These are phyloP conservation scores for Idaea aversata DNA, from an alignment of 2,888 invertebrate species.

Conservation along the genomic window DNA sequence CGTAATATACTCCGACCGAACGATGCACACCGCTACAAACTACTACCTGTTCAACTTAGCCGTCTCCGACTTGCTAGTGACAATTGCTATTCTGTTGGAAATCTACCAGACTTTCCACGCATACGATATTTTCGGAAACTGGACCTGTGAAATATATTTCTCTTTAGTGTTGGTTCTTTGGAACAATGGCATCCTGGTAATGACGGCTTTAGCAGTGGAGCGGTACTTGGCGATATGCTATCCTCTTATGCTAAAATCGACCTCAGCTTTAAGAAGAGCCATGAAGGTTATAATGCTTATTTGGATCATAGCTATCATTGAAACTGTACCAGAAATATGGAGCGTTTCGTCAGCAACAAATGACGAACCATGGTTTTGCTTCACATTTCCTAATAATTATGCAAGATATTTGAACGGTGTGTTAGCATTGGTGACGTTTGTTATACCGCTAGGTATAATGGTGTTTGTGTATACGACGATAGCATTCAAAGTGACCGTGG, in stretches of 20 bases:
- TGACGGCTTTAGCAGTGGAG: constrained; percentile 56
- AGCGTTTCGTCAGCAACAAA: constrained; percentile 42
- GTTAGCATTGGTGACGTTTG: constrained; percentile 46
- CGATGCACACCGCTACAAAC: constrained; percentile 67
- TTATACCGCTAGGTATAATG: constrained; percentile 53
- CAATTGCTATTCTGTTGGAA: constrained; percentile 53
- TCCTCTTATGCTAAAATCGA: constrained; percentile 44
- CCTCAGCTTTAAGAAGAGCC: constrained; percentile 45
- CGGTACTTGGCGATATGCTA: constrained; percentile 55
- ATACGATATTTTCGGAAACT: constrained; percentile 32
- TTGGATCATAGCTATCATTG: constrained; percentile 49
- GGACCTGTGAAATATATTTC: constrained; percentile 50
- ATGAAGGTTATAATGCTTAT: constrained; percentile 45
- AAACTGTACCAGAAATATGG: constrained; percentile 50
- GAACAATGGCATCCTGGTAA: constrained; percentile 55
- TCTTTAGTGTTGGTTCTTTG: constrained; percentile 47
- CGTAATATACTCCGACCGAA: constrained; percentile 59
- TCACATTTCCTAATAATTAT: constrained; percentile 41
- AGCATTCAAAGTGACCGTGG: constrained; percentile 48
- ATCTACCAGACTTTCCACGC: constrained; percentile 35
- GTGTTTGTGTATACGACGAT: constrained; percentile 53
- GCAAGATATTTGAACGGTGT: constrained; percentile 47
- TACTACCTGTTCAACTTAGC: constrained; percentile 66
- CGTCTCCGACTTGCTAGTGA: constrained; percentile 56
- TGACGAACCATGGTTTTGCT: constrained; percentile 41